Evolutionary conservation across 2,113 vertebrate species (phyloP).

Genomic region (Stegastes partitus): DNA sequence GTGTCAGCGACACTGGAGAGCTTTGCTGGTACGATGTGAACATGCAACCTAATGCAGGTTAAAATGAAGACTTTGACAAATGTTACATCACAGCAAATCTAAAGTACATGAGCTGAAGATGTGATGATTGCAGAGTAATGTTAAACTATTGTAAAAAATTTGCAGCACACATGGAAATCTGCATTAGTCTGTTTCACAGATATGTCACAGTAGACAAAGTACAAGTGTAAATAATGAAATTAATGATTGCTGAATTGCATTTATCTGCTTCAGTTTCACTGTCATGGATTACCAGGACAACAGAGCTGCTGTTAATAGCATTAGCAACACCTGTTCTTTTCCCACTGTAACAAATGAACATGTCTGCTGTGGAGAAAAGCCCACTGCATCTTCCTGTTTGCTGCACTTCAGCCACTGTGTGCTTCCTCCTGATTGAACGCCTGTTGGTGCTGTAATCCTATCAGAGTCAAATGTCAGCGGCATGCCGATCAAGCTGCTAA

Average conservation of each 20-base stretch:
- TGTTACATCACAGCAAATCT: too few relatives aligned
- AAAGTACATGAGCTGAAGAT: too few relatives aligned
- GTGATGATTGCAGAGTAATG: too few relatives aligned
- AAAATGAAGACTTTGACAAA: too few relatives aligned
- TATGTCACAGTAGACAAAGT: too few relatives aligned
- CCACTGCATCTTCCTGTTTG: not conserved
- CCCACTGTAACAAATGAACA: slow-evolving; percentile 1
- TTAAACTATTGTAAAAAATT: too few relatives aligned
- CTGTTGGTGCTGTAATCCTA: slow-evolving; percentile 55
- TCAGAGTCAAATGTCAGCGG: slow-evolving; percentile 68
- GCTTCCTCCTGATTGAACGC: slow-evolving; percentile 2
- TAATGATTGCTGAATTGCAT: not conserved
- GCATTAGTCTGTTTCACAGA: too few relatives aligned
- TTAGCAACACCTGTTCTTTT: not conserved
- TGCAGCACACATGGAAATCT: too few relatives aligned
- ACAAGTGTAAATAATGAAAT: too few relatives aligned
- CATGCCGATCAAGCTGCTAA: slow-evolving; percentile 59
- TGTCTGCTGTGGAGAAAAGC: not conserved
- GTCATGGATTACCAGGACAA: not conserved
- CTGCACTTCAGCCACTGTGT: not conserved
- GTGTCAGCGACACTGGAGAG: too few relatives aligned
- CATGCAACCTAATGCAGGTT: too few relatives aligned
- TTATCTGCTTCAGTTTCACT: not conserved
- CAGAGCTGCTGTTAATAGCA: not conserved
- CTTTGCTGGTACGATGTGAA: too few relatives aligned